phyloP scores from a whole-genome alignment of 2,113 vertebrate genomes.

The Gymnogyps californianus region DNA sequence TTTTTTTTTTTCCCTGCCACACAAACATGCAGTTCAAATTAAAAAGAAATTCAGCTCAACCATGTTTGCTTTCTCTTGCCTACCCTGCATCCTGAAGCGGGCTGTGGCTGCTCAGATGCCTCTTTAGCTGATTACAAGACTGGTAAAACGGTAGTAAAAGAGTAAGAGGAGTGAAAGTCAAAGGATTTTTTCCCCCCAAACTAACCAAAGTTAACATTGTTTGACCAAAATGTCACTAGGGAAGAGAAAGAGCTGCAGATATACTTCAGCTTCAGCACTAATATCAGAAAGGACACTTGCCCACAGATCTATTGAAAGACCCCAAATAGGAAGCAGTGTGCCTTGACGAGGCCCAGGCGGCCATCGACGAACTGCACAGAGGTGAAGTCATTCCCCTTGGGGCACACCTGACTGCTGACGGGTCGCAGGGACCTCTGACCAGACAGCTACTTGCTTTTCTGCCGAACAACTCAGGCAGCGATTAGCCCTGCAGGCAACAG shows the following conservation, averaged over 20 bases:
- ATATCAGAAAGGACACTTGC: background rate
- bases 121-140: background rate
- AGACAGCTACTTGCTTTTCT: background rate
- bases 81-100: fast-evolving
- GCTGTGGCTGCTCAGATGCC: background rate
- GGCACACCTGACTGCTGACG: fast-evolving
- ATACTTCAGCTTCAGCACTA: background rate
- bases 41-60: background rate
- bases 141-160: background rate
- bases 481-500: background rate
- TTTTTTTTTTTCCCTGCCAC: background rate
- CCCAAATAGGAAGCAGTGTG: fast-evolving
- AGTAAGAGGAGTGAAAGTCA: background rate
- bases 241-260: background rate
- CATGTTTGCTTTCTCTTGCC: background rate
- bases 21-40: background rate
- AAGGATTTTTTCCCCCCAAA: background rate
- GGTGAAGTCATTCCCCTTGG: fast-evolving
- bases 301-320: fast-evolving
- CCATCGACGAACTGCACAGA: fast-evolving
- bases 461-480: fast-evolving
- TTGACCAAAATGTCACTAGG: background rate
- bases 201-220: background rate
- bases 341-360: fast-evolving
- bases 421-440: too few relatives aligned